phyloP scores from a whole-genome alignment of 35 echinoderm and acorn worm species.

The Ptychodera flava region DNA sequence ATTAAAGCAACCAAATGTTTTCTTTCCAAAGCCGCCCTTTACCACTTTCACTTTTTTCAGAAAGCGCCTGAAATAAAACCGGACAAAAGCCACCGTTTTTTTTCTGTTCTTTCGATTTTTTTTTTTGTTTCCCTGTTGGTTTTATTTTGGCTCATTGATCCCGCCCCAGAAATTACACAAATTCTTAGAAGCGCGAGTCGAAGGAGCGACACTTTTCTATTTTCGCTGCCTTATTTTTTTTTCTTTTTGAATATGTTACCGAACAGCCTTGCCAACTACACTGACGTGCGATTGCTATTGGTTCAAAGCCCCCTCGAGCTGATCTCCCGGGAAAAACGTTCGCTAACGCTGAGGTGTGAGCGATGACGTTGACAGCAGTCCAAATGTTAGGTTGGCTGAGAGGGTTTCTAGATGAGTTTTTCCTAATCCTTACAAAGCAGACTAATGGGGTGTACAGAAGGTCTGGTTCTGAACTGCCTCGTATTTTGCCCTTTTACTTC shows the following conservation, averaged over 20 bases:
- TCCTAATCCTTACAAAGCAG: not conserved
- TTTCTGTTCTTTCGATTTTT: not conserved
- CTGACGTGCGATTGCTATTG: not conserved
- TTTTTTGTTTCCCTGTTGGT: too few species aligned
- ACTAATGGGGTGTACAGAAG: not conserved
- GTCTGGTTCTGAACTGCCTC: not conserved
- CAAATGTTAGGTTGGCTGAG: not conserved
- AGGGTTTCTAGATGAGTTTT: not conserved
- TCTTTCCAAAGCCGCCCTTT: not conserved
- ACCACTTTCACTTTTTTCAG: not conserved
- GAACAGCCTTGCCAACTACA: too few species aligned
- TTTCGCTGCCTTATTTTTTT: too few species aligned
- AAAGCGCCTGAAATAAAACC: not conserved
- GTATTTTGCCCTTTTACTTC: not conserved
- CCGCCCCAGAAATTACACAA: not conserved
- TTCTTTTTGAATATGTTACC: too few species aligned
- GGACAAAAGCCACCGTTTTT: not conserved
- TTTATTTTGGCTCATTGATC: not conserved
- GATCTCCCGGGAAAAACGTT: not conserved
- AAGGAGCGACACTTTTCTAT: too few species aligned
- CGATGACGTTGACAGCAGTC: not conserved
- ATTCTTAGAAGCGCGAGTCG: too few species aligned
- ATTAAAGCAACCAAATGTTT: not conserved
- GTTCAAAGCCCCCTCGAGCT: not conserved
- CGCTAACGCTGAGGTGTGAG: not conserved